A percentile compares a stretch with the other conserved stretches of the same genome.
These are phyloP conservation scores for Pachycephala philippinensis DNA, from an alignment of 2,113 vertebrate genomes.

Conservation along the genomic window DNA sequence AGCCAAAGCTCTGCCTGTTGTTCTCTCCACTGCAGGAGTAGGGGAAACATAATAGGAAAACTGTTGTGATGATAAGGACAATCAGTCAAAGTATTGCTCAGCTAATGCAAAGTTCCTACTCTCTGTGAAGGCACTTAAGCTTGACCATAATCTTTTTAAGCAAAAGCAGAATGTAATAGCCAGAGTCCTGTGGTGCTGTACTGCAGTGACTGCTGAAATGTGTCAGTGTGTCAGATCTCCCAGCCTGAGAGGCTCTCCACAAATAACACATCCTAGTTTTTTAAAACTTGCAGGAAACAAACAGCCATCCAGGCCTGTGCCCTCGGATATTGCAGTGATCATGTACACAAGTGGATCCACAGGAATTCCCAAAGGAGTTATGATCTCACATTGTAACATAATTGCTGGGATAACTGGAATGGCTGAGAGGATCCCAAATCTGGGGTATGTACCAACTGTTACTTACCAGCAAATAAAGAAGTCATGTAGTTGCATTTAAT, in stretches of 20 bases:
- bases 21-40: background rate
- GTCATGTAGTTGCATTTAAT: background rate
- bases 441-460: constrained; percentile 72
- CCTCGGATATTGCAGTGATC: constrained; percentile 89
- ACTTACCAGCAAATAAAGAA: background rate
- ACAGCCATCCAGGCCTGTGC: constrained; percentile 65
- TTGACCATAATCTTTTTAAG: background rate
- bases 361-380: constrained; percentile 91
- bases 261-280: background rate
- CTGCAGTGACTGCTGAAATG: background rate
- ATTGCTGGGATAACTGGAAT: constrained; percentile 91
- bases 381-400: constrained; percentile 94
- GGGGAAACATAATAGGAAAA: background rate
- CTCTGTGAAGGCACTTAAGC: background rate
- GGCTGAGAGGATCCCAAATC: constrained; percentile 84
- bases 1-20: background rate
- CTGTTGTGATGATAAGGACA: background rate
- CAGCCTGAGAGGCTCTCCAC: background rate
- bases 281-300: constrained; percentile 60
- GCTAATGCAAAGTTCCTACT: background rate
- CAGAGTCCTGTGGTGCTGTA: background rate
- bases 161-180: background rate
- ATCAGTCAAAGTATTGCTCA: background rate
- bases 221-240: background rate
- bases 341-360: constrained; percentile 99